Base-by-base conservation (phyloP, 2,113 vertebrate genomes). In the Leucosticte australis region DNA sequence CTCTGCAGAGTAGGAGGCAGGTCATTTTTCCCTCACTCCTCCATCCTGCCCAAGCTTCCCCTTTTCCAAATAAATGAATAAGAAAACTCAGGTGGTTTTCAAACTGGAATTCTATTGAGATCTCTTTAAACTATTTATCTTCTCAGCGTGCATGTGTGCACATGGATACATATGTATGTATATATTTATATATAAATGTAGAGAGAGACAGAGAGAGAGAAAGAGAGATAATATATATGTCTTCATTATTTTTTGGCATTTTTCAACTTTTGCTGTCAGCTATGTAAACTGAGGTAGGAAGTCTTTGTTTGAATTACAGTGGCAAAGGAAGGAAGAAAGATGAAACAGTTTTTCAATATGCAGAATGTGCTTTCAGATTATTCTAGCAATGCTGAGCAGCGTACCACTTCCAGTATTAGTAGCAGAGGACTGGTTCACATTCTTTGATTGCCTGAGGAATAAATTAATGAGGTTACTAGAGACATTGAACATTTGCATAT, bases 401-500 rank as follows among this genome's bases (percentile, higher is more conserved):
- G 33, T 77, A 96, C 95, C 77, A 94, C 88, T 97, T 95, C 93
- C 86, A 96, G 95, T 95, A 81, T 97, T 96, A 88, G 96, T 97
- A 95, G 94, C 93, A 95, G 91, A 97, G 96, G 97, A 96, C 96
- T 92, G 97, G 96, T 96, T 97, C 97, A 96, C 95, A 96, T 98
- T 97, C 97, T 94, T 96, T 97, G 97, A 98, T 97, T 98, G 98
- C 98, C 98, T 98, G 97, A 98, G 98, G 98, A 98, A 98, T 98
- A 98, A 98, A 98, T 98, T 98, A 98, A 98, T 98, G 98, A 98
- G 97, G 97, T 98, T 97, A 98, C 97, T 90, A 93, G 96, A 98
- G 97, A 97, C 97, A 95, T 92, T 88, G 97, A 95, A 82, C 94
- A 98, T 98, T 98, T 98, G 97, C 98, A 98, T 98, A 98, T 98